Evolutionary conservation across 2,888 invertebrate genomes (phyloP).

Genomic region (Metacarcinus magister): DNA sequence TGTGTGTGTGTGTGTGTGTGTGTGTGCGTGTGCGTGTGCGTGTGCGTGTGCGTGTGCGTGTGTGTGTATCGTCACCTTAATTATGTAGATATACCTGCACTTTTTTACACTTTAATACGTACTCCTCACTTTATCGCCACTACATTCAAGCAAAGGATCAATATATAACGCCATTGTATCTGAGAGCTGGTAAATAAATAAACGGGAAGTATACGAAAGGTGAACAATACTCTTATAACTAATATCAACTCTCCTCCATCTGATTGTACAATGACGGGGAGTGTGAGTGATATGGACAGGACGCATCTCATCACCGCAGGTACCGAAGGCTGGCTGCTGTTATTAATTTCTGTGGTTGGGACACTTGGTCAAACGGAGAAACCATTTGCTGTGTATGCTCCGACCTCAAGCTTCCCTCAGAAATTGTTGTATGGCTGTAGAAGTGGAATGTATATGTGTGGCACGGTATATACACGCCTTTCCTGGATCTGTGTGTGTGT

Average conservation of each 20-base stretch:
- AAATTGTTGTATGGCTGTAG: background rate
- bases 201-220: background rate
- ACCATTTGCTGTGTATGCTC: background rate
- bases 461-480: background rate
- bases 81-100: too few relatives aligned
- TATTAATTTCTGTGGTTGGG: background rate
- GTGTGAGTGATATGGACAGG: background rate
- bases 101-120: too few relatives aligned
- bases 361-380: background rate
- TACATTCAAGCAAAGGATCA: too few relatives aligned
- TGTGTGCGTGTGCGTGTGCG: constrained; percentile 26
- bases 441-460: background rate
- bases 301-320: background rate
- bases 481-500: too few relatives aligned
- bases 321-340: background rate
- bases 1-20: constrained; percentile 26
- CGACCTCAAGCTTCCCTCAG: background rate
- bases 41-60: background rate
- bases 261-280: background rate
- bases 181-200: too few relatives aligned
- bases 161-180: too few relatives aligned
- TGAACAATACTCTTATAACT: background rate
- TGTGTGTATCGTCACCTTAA: background rate
- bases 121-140: too few relatives aligned
- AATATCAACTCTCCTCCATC: background rate